phyloP scores from a whole-genome alignment of 2,797 vertebrate genomes.

The Premnoplex brunnescens region DNA sequence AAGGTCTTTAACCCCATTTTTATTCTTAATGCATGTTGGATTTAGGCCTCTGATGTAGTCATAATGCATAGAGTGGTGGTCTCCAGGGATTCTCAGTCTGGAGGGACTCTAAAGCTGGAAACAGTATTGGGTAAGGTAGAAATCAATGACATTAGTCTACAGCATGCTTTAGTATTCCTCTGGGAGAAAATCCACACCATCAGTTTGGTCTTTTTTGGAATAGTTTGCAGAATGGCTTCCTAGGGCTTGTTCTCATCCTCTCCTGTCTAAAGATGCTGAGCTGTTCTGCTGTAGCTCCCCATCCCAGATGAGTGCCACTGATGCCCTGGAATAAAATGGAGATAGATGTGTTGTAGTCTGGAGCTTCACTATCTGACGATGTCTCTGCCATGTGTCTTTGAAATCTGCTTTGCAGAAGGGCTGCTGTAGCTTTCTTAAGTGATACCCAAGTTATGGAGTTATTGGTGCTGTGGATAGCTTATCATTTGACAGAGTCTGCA shows the following conservation, averaged over 20 bases:
- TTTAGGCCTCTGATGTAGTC: neutral
- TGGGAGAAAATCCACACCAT: neutral
- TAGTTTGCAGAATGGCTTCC: neutral
- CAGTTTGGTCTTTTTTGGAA: neutral
- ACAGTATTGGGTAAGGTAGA: neutral
- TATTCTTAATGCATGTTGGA: neutral
- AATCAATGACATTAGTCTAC: neutral
- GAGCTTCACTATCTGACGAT: neutral
- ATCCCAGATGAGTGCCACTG: neutral
- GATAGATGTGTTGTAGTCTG: neutral
- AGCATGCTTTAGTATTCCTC: neutral
- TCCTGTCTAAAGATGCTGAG: neutral
- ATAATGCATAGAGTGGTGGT: neutral
- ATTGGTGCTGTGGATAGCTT: neutral
- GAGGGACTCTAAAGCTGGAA: neutral
- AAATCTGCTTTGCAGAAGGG: neutral
- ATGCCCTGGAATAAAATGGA: neutral
- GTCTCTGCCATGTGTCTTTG: neutral
- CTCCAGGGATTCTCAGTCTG: neutral
- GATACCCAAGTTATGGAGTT: neutral
- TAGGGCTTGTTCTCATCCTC: neutral
- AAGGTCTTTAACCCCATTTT: neutral
- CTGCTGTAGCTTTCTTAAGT: neutral
- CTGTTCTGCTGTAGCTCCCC: neutral
- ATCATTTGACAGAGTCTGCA: conserved; percentile 9